Evolutionary conservation across 2,113 vertebrate genomes (phyloP).

Genomic region (Acrocephalus kingi): DNA sequence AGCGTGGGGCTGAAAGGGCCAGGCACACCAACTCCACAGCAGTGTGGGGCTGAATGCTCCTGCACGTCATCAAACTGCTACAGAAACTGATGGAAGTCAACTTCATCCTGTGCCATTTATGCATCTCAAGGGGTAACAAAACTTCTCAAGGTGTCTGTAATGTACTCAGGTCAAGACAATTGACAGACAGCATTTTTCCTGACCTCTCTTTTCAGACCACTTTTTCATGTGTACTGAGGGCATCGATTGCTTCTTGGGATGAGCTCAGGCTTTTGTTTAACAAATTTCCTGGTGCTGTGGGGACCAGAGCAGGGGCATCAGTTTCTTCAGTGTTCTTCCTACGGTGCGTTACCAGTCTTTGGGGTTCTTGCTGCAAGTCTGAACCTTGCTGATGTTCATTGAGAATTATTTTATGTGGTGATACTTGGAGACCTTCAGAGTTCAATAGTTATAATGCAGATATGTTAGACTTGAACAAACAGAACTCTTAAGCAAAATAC

Average conservation of each 20-base stretch:
- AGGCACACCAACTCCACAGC: too few species aligned
- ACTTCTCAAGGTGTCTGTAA: not conserved
- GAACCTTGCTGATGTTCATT: not conserved
- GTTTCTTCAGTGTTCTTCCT: not conserved
- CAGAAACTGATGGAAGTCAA: not conserved
- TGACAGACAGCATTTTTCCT: not conserved
- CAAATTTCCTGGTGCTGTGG: not conserved
- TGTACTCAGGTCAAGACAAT: not conserved
- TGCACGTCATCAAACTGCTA: not conserved
- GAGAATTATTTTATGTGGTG: not conserved
- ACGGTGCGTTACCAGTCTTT: not conserved
- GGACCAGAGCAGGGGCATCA: not conserved
- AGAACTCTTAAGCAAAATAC: not conserved
- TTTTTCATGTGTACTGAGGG: not conserved
- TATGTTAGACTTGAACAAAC: not conserved
- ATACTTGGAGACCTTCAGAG: not conserved
- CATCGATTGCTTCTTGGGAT: not conserved
- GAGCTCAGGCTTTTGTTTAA: not conserved
- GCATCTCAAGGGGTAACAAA: not conserved
- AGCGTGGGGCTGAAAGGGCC: too few species aligned
- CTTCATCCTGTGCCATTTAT: not conserved
- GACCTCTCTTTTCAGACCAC: not conserved
- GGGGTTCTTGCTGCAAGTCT: not conserved
- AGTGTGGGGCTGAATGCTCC: too few species aligned
- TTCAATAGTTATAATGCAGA: not conserved